Conservation (phyloP, 2,113 vertebrate genomes). For the Rostratula benghalensis region DNA sequence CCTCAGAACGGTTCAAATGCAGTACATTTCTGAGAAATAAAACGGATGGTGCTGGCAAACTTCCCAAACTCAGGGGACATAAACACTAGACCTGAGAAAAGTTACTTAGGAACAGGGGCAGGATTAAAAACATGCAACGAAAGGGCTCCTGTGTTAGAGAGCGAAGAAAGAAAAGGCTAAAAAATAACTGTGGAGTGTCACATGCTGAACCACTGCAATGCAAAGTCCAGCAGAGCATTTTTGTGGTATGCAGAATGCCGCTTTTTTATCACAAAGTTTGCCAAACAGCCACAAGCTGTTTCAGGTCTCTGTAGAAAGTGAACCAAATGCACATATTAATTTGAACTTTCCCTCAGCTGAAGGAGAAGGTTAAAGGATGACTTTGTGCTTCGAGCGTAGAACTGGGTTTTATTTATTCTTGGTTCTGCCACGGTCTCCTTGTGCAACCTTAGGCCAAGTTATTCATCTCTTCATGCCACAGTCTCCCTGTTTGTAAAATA, state of each 20-base stretch:
- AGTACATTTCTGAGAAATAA: neutral
- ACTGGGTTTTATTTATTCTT: neutral
- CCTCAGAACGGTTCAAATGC: neutral
- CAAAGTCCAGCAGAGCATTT: conserved; percentile 4
- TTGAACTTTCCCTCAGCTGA: conserved; percentile 11
- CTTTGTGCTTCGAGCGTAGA: neutral
- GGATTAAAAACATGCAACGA: neutral
- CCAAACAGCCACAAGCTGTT: conserved; percentile 34
- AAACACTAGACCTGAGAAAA: neutral
- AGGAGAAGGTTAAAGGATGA: neutral
- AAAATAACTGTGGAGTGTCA: neutral
- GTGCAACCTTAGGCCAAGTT: neutral
- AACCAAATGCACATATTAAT: conserved; percentile 8
- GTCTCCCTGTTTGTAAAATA: conserved; percentile 9
- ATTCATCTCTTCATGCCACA: neutral
- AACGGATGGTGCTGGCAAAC: neutral
- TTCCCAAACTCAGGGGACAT: neutral
- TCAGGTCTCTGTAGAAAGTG: neutral
- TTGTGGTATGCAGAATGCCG: neutral
- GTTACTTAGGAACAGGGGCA: neutral
- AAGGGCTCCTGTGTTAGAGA: neutral
- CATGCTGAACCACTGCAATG: neutral
- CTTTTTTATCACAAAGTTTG: conserved; percentile 33
- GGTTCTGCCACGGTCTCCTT: neutral
- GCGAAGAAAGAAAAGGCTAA: neutral